Conservation (phyloP, 2,888 invertebrate genomes). For the Eulithis prunata region DNA sequence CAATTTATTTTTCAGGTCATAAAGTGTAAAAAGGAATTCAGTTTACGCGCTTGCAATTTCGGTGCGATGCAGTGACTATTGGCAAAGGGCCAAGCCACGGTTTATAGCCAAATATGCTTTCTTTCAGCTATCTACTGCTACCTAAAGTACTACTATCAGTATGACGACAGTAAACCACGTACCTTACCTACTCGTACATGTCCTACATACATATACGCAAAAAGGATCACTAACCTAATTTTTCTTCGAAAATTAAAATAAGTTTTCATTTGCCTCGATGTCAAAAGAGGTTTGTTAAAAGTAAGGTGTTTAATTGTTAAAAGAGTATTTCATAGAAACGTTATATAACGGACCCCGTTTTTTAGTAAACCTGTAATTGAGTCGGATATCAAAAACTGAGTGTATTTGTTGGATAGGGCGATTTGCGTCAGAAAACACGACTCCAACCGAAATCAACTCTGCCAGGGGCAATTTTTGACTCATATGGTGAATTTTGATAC, state of each 20-base stretch:
- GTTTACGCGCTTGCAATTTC: constrained; percentile 23
- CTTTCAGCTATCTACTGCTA: background rate
- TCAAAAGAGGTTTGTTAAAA: too few species aligned
- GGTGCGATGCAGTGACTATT: constrained; percentile 35
- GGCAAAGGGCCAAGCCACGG: constrained; percentile 48
- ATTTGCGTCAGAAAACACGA: background rate
- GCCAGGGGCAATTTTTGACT: too few species aligned
- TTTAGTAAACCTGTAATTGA: background rate
- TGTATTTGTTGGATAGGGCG: background rate
- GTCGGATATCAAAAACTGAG: background rate
- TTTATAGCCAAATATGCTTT: constrained; percentile 51
- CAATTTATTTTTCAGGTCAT: constrained; percentile 10
- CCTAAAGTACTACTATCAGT: background rate
- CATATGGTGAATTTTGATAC: too few species aligned
- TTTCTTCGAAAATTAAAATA: too few species aligned
- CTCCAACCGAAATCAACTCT: background rate
- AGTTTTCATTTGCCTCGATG: too few species aligned
- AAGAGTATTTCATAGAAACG: background rate
- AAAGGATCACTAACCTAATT: too few species aligned
- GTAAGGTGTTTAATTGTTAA: background rate
- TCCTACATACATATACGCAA: too few species aligned
- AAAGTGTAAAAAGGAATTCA: constrained; percentile 25
- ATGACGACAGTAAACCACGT: background rate
- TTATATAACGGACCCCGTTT: background rate
- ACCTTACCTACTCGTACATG: too few species aligned